These are phyloP conservation scores for Xiphias gladius DNA, from an alignment of 2,113 vertebrate species.

Conservation along the genomic window DNA sequence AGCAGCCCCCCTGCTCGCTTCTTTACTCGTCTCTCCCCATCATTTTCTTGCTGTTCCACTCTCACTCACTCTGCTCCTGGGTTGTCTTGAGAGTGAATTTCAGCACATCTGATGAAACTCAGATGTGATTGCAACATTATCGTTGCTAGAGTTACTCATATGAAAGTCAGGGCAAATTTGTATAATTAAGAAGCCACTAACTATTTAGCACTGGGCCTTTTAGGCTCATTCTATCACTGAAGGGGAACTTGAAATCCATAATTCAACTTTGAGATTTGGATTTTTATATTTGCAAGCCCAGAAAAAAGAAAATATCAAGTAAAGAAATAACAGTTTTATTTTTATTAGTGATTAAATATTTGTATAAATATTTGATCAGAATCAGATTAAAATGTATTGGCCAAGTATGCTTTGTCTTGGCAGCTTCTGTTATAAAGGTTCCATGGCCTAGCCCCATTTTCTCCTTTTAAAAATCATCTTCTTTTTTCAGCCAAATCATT, in stretches of 20 bases:
- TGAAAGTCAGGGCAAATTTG: constrained; percentile 18
- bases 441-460: background rate
- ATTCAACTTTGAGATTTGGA: no score
- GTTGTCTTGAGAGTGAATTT: constrained; percentile 19
- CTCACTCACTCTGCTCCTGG: constrained; percentile 5
- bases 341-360: no score
- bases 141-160: background rate
- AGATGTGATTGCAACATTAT: background rate
- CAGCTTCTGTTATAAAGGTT: background rate
- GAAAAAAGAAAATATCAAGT: background rate
- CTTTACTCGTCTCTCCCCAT: background rate
- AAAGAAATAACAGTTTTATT: no score
- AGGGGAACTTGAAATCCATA: background rate
- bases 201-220: background rate
- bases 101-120: constrained; percentile 10
- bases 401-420: background rate
- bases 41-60: background rate
- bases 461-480: background rate
- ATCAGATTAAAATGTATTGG: no score
- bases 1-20: background rate
- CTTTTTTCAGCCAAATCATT: constrained; percentile 35
- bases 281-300: background rate
- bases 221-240: background rate
- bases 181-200: background rate
- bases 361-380: no score